Percentiles rank a stretch among this genome's conserved stretches.
Evolutionary conservation across 1,140 invertebrate genomes (phyloP).

Genomic region (Drosophila tsacasi): DNA sequence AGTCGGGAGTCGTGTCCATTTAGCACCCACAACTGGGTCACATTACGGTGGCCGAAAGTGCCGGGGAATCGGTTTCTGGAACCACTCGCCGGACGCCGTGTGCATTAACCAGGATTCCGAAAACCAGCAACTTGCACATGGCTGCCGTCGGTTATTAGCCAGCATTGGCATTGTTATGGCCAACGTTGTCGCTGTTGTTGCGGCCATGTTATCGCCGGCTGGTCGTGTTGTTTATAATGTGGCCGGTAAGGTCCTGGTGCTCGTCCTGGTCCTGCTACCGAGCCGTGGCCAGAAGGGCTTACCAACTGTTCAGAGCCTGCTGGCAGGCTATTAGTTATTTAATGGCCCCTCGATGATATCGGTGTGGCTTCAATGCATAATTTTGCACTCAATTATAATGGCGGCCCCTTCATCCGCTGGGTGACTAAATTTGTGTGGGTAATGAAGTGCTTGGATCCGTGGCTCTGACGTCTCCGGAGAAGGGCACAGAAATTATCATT

Average conservation of each 20-base stretch:
- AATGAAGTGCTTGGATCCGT: constrained; percentile 60
- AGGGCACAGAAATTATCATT: constrained; percentile 62
- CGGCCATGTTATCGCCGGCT: constrained; percentile 58
- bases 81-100: constrained; percentile 18
- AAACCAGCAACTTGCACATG: constrained; percentile 42
- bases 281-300: constrained; percentile 6
- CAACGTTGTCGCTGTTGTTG: constrained; percentile 53
- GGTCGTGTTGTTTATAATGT: constrained; percentile 76
- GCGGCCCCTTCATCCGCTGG: constrained; percentile 1
- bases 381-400: constrained; percentile 84
- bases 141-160: constrained; percentile 67
- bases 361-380: constrained; percentile 75
- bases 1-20: background rate
- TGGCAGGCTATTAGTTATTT: constrained; percentile 72
- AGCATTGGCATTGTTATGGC: constrained; percentile 67
- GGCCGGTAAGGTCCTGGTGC: constrained; percentile 22
- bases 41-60: constrained; percentile 26
- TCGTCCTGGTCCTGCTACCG: background rate
- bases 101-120: constrained; percentile 15
- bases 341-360: constrained; percentile 71
- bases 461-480: constrained; percentile 50
- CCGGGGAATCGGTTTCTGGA: constrained; percentile 27
- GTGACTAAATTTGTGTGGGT: constrained; percentile 31
- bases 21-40: constrained; percentile 25
- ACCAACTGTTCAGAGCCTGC: constrained; percentile 35